A percentile compares a stretch with the other conserved stretches of the same genome.
Evolutionary conservation across 2,888 invertebrate genomes (phyloP).

Genomic region (Neoascia interrupta): DNA sequence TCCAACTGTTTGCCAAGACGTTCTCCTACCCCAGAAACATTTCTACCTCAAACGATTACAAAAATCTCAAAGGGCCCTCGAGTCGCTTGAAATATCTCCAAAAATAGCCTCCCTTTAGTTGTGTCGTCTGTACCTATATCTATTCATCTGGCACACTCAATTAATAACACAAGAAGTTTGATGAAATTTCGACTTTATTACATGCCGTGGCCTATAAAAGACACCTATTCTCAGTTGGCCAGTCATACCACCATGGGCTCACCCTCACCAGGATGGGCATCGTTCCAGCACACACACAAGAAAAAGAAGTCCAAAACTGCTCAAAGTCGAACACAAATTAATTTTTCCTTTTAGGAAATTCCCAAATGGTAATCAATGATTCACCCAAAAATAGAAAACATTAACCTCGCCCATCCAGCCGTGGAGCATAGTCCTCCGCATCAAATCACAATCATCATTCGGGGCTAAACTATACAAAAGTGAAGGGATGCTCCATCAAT

Average conservation of each 20-base stretch:
- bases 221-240: neutral
- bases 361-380: conserved; percentile 40
- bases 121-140: no score
- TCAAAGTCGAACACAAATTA: conserved; percentile 17
- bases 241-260: conserved; percentile 15
- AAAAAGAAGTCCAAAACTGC: conserved; percentile 2
- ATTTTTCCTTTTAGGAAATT: conserved; percentile 19
- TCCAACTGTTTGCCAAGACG: neutral
- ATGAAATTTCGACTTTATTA: conserved; percentile 25
- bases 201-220: conserved; percentile 21
- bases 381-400: conserved; percentile 53
- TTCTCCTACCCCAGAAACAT: neutral
- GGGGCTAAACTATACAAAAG: conserved; percentile 34
- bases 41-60: neutral
- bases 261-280: no score
- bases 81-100: neutral
- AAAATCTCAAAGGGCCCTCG: neutral
- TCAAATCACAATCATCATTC: conserved; percentile 51
- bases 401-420: conserved; percentile 44
- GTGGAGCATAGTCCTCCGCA: conserved; percentile 2
- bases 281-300: neutral
- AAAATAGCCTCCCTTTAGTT: conserved; percentile 18
- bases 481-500: conserved; percentile 4
- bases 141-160: conserved; percentile 51
- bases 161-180: conserved; percentile 42